A percentile compares a stretch with the other conserved stretches of the same genome.
phyloP scores from a whole-genome alignment of 2,113 vertebrate species.

The Melanerpes aurifrons region DNA sequence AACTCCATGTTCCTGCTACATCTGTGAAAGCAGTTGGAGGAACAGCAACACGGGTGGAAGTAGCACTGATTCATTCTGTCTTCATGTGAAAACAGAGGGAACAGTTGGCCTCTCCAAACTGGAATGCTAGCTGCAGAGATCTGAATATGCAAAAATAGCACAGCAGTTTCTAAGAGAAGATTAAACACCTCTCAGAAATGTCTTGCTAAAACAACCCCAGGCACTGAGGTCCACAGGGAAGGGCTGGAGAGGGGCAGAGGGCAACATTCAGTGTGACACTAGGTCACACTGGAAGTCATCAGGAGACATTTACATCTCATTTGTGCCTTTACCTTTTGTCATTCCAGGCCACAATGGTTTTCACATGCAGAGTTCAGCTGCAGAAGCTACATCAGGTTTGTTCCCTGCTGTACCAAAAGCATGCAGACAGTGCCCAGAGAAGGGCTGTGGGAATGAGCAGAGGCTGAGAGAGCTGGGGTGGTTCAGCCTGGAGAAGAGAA shows the following conservation, averaged over 20 bases:
- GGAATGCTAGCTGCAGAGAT: slow-evolving; percentile 31
- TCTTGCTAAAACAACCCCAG: not conserved
- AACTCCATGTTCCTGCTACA: slow-evolving; percentile 59
- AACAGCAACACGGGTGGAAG: slow-evolving; percentile 27
- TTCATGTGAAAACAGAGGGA: slow-evolving; percentile 51
- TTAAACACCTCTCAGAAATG: not conserved
- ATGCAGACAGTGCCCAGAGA: no score
- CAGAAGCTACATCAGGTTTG: no score
- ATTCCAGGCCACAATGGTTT: no score
- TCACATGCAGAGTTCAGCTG: no score
- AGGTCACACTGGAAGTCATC: not conserved
- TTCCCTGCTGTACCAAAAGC: no score
- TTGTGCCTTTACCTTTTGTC: not conserved
- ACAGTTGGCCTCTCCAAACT: slow-evolving; percentile 62
- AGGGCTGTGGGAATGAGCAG: no score
- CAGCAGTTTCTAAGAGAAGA: slow-evolving; percentile 30
- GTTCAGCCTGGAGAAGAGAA: no score
- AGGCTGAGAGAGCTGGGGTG: no score
- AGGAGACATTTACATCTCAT: not conserved
- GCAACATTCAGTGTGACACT: not conserved
- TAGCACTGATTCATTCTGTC: slow-evolving; percentile 62
- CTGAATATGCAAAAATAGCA: slow-evolving; percentile 48
- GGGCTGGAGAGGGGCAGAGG: not conserved
- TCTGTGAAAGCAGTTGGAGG: slow-evolving; percentile 61
- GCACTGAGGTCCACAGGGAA: not conserved